Percentiles rank a stretch among this genome's conserved stretches.
Evolutionary conservation across 2,797 vertebrate genomes (phyloP).

Genomic region (Karalla daura): DNA sequence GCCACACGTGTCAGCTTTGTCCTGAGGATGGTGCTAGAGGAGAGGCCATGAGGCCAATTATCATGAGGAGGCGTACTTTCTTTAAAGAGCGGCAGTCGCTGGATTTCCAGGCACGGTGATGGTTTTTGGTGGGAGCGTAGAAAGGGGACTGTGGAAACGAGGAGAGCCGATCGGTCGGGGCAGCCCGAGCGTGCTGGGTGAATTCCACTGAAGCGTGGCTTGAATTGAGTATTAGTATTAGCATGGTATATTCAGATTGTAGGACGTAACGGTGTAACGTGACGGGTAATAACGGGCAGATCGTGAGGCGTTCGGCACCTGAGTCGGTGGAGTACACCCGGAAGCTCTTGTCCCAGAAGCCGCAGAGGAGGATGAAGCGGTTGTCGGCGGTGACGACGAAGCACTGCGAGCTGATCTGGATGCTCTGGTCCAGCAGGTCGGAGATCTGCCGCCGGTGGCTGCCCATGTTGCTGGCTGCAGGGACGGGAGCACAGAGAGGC

Average conservation of each 20-base stretch:
- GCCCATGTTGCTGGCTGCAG: conserved; percentile 88
- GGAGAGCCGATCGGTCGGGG: background rate
- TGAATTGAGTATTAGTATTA: too few relatives aligned
- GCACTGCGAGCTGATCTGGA: conserved; percentile 95
- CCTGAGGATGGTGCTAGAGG: conserved; percentile 64
- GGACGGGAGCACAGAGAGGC: conserved; percentile 1
- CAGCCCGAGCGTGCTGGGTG: background rate
- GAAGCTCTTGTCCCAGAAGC: conserved; percentile 99
- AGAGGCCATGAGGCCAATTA: conserved; percentile 30
- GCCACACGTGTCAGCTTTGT: background rate
- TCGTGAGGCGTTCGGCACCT: conserved; percentile 79
- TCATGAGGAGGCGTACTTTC: background rate
- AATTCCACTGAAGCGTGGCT: background rate
- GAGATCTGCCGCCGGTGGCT: conserved; percentile 94
- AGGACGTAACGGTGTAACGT: too few relatives aligned
- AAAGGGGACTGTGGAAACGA: background rate
- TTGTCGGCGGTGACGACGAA: conserved; percentile 96
- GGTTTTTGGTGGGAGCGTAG: background rate
- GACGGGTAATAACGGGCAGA: too few relatives aligned
- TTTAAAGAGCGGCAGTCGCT: conserved; percentile 3
- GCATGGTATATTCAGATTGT: too few relatives aligned
- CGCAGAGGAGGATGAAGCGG: conserved; percentile 95
- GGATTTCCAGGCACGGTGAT: conserved; percentile 1
- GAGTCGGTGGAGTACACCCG: conserved; percentile 96
- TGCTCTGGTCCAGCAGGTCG: conserved; percentile 97